Evolutionary conservation across 1,140 invertebrate genomes (phyloP).

Genomic region (Macrocentrus cingulum): DNA sequence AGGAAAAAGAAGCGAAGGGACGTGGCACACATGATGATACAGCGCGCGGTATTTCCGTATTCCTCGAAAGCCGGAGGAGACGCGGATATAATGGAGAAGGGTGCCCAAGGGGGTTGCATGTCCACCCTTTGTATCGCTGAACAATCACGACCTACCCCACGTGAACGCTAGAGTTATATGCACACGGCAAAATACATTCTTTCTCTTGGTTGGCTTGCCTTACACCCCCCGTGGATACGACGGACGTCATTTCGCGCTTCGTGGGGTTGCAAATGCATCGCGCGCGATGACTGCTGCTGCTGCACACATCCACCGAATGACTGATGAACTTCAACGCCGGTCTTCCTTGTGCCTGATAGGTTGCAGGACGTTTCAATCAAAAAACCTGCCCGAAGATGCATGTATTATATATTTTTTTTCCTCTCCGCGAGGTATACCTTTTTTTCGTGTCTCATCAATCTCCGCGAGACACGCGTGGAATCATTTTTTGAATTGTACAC

Average conservation of each 20-base stretch:
- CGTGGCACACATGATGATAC: conserved; percentile 9
- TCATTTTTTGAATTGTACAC: conserved; percentile 13
- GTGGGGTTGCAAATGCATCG: conserved; percentile 23
- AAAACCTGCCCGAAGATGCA: conserved; percentile 27
- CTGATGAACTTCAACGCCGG: conserved; percentile 37
- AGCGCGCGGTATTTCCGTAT: conserved; percentile 24
- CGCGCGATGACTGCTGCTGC: conserved; percentile 27
- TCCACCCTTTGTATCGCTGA: conserved; percentile 37
- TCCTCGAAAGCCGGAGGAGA: conserved; percentile 17
- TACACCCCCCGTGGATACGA: conserved; percentile 7
- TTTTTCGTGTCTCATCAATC: conserved; percentile 27
- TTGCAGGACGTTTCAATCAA: conserved; percentile 27
- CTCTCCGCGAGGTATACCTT: not conserved
- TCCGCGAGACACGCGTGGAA: conserved; percentile 6
- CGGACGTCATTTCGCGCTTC: conserved; percentile 31
- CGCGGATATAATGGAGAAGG: conserved; percentile 30
- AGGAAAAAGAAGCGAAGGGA: not conserved
- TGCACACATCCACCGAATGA: conserved; percentile 29
- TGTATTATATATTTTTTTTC: conserved; percentile 15
- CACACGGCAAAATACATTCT: conserved; percentile 16
- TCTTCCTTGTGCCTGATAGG: conserved; percentile 31
- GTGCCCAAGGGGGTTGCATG: conserved; percentile 32
- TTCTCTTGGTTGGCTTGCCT: conserved; percentile 1
- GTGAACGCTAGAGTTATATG: conserved; percentile 8
- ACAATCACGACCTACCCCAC: conserved; percentile 38